phyloP scores from a whole-genome alignment of 2,888 invertebrate species.

The Iphiclides podalirius region DNA sequence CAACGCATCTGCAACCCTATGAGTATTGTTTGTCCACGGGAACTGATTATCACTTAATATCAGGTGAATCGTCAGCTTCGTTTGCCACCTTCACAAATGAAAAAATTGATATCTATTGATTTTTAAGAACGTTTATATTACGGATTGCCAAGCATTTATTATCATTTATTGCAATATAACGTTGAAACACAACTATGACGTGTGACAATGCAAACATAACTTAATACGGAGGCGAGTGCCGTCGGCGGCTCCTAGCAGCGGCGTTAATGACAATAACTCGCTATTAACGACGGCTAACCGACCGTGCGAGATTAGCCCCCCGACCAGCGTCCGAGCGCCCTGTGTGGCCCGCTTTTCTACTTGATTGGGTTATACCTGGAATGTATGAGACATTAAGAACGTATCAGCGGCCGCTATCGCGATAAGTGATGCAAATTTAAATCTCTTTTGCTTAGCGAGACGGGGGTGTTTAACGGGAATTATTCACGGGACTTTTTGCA shows the following conservation, averaged over 20 bases:
- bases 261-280: slow-evolving; percentile 71
- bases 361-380: slow-evolving; percentile 34
- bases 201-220: slow-evolving; percentile 39
- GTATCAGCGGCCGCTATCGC: slow-evolving; percentile 6
- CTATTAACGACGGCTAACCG: slow-evolving; percentile 48
- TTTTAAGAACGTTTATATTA: too few relatives aligned
- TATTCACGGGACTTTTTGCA: too few relatives aligned
- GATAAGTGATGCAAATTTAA: slow-evolving; percentile 17
- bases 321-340: slow-evolving; percentile 20
- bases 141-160: too few relatives aligned
- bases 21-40: too few relatives aligned
- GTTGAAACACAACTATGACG: slow-evolving; percentile 21
- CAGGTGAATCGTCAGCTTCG: too few relatives aligned
- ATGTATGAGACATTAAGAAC: slow-evolving; percentile 30
- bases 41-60: too few relatives aligned
- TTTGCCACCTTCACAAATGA: too few relatives aligned
- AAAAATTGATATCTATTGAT: too few relatives aligned
- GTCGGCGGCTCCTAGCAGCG: slow-evolving; percentile 41
- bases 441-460: slow-evolving; percentile 9
- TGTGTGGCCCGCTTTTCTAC: slow-evolving; percentile 28
- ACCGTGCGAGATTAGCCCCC: slow-evolving; percentile 34
- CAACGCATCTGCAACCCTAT: too few relatives aligned
- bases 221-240: slow-evolving; percentile 48
- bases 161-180: too few relatives aligned
- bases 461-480: too few relatives aligned